Evolutionary conservation across 2,888 invertebrate genomes (phyloP).

Genomic region (Xestia c-nigrum): DNA sequence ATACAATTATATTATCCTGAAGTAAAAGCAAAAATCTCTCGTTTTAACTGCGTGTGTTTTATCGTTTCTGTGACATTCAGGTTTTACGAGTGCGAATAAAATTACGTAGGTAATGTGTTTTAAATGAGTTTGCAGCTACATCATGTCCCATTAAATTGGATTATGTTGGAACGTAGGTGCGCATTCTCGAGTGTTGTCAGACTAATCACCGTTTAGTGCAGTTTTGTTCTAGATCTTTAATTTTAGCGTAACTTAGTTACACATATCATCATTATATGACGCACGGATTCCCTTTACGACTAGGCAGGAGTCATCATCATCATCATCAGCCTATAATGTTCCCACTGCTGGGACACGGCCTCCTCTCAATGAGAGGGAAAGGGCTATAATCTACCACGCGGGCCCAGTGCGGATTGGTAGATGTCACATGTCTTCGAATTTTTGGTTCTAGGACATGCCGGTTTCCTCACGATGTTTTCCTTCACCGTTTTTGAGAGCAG

Average conservation of each 20-base stretch:
- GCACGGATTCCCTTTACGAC: not conserved
- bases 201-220: slow-evolving; percentile 41
- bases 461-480: too few species aligned
- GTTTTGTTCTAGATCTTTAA: slow-evolving; percentile 45
- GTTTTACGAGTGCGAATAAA: slow-evolving; percentile 59
- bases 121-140: slow-evolving; percentile 55
- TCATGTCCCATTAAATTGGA: slow-evolving; percentile 55
- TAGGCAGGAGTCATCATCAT: too few species aligned
- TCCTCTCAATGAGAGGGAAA: too few species aligned
- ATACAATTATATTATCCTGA: not conserved
- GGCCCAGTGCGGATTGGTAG: too few species aligned
- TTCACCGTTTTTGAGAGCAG: too few species aligned
- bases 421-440: too few species aligned
- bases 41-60: slow-evolving; percentile 35
- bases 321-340: too few species aligned
- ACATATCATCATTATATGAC: not conserved
- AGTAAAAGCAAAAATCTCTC: slow-evolving; percentile 27
- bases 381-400: too few species aligned
- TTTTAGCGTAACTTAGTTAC: slow-evolving; percentile 24
- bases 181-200: slow-evolving; percentile 34
- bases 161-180: slow-evolving; percentile 57
- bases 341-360: too few species aligned
- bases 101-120: slow-evolving; percentile 56
- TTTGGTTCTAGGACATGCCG: too few species aligned
- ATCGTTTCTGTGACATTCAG: slow-evolving; percentile 56